These are phyloP conservation scores for Coboldia fuscipes DNA, from an alignment of 1,140 invertebrate genomes.

Conservation along the genomic window DNA sequence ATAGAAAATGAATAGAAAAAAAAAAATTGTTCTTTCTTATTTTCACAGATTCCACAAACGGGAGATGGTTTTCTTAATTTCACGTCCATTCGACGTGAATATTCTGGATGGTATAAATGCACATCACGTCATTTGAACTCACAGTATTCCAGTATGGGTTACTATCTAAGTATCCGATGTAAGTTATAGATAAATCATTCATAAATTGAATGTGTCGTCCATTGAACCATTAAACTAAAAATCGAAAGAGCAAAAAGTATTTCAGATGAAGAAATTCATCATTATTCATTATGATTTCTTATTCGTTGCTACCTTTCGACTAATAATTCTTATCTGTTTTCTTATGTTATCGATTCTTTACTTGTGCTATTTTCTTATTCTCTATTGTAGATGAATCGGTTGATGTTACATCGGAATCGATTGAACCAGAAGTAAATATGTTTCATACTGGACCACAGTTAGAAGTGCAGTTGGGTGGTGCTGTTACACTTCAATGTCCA, in stretches of 20 bases:
- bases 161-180: conserved; percentile 72
- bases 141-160: conserved; percentile 69
- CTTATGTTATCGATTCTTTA: too few relatives aligned
- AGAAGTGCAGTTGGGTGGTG: conserved; percentile 62
- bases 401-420: conserved; percentile 31
- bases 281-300: background rate
- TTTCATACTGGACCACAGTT: conserved; percentile 27
- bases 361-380: too few relatives aligned
- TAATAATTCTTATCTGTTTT: too few relatives aligned
- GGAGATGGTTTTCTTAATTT: conserved; percentile 64
- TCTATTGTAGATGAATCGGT: conserved; percentile 32
- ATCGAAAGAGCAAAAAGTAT: conserved; percentile 1
- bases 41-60: conserved; percentile 33
- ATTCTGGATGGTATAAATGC: conserved; percentile 80
- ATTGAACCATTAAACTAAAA: conserved; percentile 5
- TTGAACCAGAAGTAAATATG: conserved; percentile 22
- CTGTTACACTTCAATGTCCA: conserved; percentile 63
- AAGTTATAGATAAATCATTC: conserved; percentile 26
- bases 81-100: conserved; percentile 44
- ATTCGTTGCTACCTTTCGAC: background rate
- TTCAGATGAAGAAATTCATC: background rate
- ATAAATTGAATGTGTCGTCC: background rate
- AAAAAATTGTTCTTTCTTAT: background rate
- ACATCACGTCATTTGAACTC: conserved; percentile 58
- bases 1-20: too few relatives aligned